Percentiles rank a stretch among this genome's conserved stretches.
These are phyloP conservation scores for Drosophila carrolli DNA, from an alignment of 1,140 invertebrate species.

Conservation along the genomic window DNA sequence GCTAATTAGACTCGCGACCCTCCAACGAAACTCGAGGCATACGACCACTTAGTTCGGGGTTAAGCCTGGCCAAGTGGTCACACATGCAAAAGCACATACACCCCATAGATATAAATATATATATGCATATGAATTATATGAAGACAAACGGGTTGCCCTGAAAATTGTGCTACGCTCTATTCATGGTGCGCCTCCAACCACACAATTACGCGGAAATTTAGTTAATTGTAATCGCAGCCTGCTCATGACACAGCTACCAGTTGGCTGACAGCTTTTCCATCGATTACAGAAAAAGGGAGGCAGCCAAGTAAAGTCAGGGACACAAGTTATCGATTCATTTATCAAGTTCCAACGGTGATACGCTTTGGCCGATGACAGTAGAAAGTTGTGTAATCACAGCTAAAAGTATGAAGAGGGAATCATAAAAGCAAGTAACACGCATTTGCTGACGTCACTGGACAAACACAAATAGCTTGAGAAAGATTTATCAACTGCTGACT, in stretches of 20 bases:
- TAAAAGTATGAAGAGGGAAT: background rate
- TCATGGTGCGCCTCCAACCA: background rate
- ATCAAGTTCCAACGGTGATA: conserved; percentile 28
- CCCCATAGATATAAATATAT: background rate
- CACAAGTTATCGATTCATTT: conserved; percentile 26
- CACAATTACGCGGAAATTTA: conserved; percentile 12
- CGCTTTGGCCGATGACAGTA: conserved; percentile 24
- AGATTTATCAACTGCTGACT: conserved; percentile 36
- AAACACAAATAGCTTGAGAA: conserved; percentile 15
- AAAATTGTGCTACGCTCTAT: conserved; percentile 32
- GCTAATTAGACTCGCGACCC: conserved; percentile 41
- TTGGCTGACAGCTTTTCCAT: conserved; percentile 8
- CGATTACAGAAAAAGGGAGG: conserved; percentile 7
- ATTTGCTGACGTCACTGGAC: conserved; percentile 36
- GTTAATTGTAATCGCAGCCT: conserved; percentile 43
- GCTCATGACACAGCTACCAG: conserved; percentile 26
- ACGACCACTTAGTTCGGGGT: conserved; percentile 36
- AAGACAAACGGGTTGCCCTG: conserved; percentile 27
- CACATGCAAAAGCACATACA: background rate
- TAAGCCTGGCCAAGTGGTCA: conserved; percentile 47
- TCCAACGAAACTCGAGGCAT: conserved; percentile 15
- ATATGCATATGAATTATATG: conserved; percentile 15
- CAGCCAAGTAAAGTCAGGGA: conserved; percentile 16
- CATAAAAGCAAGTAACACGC: conserved; percentile 8
- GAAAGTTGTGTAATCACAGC: conserved; percentile 44